Evolutionary conservation across 2,888 invertebrate species (phyloP).

Genomic region (Stenoptilia bipunctidactyla): DNA sequence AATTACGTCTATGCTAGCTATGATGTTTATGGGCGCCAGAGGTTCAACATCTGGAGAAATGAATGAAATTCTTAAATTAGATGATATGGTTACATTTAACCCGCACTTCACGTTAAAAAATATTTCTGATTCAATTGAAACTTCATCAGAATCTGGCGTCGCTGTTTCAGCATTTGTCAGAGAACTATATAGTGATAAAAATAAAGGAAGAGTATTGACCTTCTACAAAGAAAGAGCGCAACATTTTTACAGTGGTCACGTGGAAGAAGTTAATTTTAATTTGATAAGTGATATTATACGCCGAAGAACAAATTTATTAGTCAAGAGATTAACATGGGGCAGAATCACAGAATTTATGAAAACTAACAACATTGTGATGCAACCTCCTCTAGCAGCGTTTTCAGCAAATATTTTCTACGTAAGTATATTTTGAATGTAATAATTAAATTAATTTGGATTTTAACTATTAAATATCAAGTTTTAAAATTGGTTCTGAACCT

Average conservation of each 20-base stretch:
- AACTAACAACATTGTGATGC: conserved; percentile 77
- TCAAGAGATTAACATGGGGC: conserved; percentile 83
- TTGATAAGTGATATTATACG: conserved; percentile 87
- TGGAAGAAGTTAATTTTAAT: conserved; percentile 87
- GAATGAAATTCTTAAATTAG: conserved; percentile 86
- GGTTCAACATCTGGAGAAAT: conserved; percentile 91
- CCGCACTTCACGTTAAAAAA: conserved; percentile 90
- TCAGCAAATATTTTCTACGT: conserved; percentile 87
- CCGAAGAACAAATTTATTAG: conserved; percentile 82
- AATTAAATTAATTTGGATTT: too few relatives aligned
- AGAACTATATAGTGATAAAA: conserved; percentile 85
- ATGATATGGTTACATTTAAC: conserved; percentile 91
- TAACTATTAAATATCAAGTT: too few relatives aligned
- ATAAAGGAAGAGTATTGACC: conserved; percentile 83
- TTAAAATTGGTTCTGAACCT: too few relatives aligned
- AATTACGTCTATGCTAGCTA: conserved; percentile 86
- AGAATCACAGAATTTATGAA: conserved; percentile 82
- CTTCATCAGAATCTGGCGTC: conserved; percentile 77
- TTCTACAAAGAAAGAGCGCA: conserved; percentile 91
- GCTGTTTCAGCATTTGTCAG: conserved; percentile 85
- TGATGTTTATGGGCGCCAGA: conserved; percentile 90
- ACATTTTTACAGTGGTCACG: conserved; percentile 88
- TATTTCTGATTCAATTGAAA: conserved; percentile 84
- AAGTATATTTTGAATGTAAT: conserved; percentile 18
- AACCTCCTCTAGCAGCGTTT: conserved; percentile 84